Conservation (phyloP, 2,113 vertebrate species). For the Balaeniceps rex region DNA sequence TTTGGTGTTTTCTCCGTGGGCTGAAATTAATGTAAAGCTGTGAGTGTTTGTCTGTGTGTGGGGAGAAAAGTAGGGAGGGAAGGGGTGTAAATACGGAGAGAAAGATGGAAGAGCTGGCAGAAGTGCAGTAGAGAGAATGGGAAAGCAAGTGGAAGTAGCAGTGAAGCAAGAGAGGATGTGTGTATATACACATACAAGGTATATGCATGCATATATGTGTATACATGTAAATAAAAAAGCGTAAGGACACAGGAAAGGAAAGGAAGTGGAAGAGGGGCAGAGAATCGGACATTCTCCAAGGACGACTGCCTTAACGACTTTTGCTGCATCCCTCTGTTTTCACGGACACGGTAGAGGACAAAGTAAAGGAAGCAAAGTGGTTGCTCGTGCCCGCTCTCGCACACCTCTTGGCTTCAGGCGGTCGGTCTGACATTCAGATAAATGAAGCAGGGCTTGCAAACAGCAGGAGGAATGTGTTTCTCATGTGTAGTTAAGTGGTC, state of each 20-base stretch:
- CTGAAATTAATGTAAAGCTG: not conserved
- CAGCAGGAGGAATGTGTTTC: constrained; percentile 43
- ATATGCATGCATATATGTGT: too few relatives aligned
- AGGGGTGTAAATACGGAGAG: not conserved
- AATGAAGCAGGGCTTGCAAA: constrained; percentile 45
- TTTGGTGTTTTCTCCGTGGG: not conserved
- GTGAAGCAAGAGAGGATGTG: not conserved
- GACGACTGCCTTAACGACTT: not conserved
- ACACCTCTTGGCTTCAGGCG: constrained; percentile 17
- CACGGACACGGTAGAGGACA: not conserved
- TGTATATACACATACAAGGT: too few relatives aligned
- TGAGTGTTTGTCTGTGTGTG: not conserved
- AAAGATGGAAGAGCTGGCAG: not conserved
- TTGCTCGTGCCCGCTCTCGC: not conserved
- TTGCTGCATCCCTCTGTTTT: not conserved
- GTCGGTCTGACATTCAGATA: not conserved
- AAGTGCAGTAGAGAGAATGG: not conserved
- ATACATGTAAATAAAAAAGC: not conserved
- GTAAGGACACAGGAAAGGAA: not conserved
- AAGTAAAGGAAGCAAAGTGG: not conserved
- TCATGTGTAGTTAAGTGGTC: constrained; percentile 43
- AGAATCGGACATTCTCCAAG: not conserved
- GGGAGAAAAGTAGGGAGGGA: not conserved
- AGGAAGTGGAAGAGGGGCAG: not conserved
- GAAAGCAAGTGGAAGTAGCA: not conserved